A percentile compares a stretch with the other conserved stretches of the same genome.
These are phyloP conservation scores for Drosophila nr. perissopoda DNA, from an alignment of 2,888 invertebrate species.

Conservation along the genomic window DNA sequence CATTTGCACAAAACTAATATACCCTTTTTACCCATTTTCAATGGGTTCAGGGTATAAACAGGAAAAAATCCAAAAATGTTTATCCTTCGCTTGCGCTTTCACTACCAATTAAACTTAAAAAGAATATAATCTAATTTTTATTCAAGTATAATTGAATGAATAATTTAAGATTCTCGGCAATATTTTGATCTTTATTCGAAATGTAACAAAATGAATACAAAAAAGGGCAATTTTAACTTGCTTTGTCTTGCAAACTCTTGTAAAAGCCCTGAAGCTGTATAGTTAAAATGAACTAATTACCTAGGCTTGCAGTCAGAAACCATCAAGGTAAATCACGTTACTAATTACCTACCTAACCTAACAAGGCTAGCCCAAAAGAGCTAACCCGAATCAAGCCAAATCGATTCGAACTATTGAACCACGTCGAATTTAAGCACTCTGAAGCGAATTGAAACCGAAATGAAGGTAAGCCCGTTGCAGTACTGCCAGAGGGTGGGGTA, in stretches of 20 bases:
- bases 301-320: constrained; percentile 6
- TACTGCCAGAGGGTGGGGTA: neutral
- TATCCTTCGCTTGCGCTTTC: too few relatives aligned
- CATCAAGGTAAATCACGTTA: constrained; percentile 34
- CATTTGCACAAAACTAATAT: too few relatives aligned
- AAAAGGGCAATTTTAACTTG: neutral
- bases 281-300: constrained; percentile 11
- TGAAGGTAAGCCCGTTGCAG: neutral
- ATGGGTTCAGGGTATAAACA: too few relatives aligned
- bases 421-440: neutral
- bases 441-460: neutral
- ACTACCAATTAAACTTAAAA: too few relatives aligned
- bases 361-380: neutral
- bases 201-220: too few relatives aligned
- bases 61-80: too few relatives aligned
- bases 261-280: constrained; percentile 17
- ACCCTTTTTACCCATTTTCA: too few relatives aligned
- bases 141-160: too few relatives aligned
- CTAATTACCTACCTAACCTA: neutral
- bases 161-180: too few relatives aligned
- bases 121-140: too few relatives aligned
- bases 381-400: neutral
- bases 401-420: neutral
- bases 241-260: neutral
- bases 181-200: too few relatives aligned